Base-by-base conservation (phyloP, 23 tunicate species). In the Oikopleura dioica region DNA sequence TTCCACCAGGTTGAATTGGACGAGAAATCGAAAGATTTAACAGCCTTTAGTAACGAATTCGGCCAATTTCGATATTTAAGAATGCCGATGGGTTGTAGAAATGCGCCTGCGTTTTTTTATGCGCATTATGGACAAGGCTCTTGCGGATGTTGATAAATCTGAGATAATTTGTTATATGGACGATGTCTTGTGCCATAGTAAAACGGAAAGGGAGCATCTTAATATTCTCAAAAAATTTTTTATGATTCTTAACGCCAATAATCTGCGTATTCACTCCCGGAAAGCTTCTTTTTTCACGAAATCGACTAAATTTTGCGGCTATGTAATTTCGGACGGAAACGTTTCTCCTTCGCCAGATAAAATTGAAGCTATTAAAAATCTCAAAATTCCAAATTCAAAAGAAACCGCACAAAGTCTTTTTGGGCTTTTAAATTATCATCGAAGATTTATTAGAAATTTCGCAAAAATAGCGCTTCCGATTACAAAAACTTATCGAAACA, bases 1-100 rank as follows among this genome's bases (percentile, higher is more conserved):
- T 80, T 77, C 36, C 38, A 36, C 69, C 75, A 80, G 35, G 75
- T 80, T 2, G 36, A 16, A 33, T 16, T 80, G 36, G 37, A 38
- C 23, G 36, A 37, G 26, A 63, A 63, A 23, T 12, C 30, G 4
- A 63, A 28, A 28, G 72, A 24, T 12, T 2, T 63, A 28, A 63
- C 72, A 2, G 72, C 72, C 29, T 63, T 63, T 28, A 16, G 30
- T 4, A 31, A 12, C 29, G 72, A 28, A 4, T 23, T 23, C 33
- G 30, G 33, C 16, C 72, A 63, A 63, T 63, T 21, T 63, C 72
- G 33, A 2, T 63, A 16, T 63, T 21, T 63, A 28, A 63, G 33
- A 63, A 23, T 63, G 2, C 72, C 72, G 30, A 63, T 63, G 72
- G 72, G 72, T 2, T 28, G 16, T 12, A 16, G 32, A 21, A 28